Base-by-base conservation (phyloP, 2,113 vertebrate species). In the Bombycilla garrulus region DNA sequence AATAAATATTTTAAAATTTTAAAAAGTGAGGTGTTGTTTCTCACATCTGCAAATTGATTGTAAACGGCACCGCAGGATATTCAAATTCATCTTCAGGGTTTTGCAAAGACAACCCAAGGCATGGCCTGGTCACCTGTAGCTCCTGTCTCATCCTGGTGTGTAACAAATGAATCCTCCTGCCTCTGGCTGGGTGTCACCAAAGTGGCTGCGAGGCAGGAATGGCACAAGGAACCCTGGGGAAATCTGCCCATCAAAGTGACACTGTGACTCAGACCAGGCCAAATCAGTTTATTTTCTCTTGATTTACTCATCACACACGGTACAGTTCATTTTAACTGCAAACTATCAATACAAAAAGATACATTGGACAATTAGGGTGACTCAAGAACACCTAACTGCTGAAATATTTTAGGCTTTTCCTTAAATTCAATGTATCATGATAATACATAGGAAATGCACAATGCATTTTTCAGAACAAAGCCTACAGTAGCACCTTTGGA, bases 381-480 rank as follows among this genome's bases (percentile, higher is more conserved):
- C 44, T 78, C 35, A 60, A 66, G 44, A 94, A 66, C 51, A 73
- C 0, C 2, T 1, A 72, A 61, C 29, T 88, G 48, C 33, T 67
- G 4, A 51, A 74, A 33, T 45, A 54, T 40, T 92, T 81, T 8
- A 60, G 35, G 36, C 24, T 80, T 83, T 78, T 88, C 21, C 65
- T 86, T 83, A 35, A 53, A 51, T 77, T 57, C 25, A 44, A 6
- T 80, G 85, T 60, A 69, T 72, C 53, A 20, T 15, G 54, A 47
- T 40, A 48, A 66, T 31, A 50, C 14, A 13, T 1, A 26, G 11
- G 35, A 81, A 94, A 64, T 36, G 35, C 25, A 83, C 81, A 78
- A 92, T 36, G 28, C 23, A 45, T 67, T 91, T 95, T 95, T 71
- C 69, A 92, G 64, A 67, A 56, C 28, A 93, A 88, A 86, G 48